A percentile compares a stretch with the other conserved stretches of the same genome.
These are phyloP conservation scores for Pardosa pseudoannulata DNA, from an alignment of 2,888 invertebrate genomes.

Conservation along the genomic window DNA sequence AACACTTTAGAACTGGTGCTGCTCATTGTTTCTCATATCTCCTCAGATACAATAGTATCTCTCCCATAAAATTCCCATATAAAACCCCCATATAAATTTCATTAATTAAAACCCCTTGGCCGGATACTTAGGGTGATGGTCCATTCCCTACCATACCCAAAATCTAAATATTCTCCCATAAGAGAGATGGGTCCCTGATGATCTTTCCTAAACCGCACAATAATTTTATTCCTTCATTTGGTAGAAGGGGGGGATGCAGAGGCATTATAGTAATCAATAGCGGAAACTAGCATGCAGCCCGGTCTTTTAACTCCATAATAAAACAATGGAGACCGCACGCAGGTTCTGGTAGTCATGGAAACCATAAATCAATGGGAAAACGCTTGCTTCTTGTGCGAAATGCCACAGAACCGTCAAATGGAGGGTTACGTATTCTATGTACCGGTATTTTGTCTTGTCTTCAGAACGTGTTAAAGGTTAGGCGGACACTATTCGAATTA, in stretches of 20 bases:
- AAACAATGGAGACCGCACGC: conserved; percentile 71
- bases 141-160: background rate
- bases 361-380: conserved; percentile 70
- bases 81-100: background rate
- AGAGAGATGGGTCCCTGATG: conserved; percentile 13
- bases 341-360: conserved; percentile 58
- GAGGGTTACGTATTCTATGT: conserved; percentile 49
- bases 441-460: conserved; percentile 71
- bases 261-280: conserved; percentile 70
- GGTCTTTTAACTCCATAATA: conserved; percentile 71
- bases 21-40: too few relatives aligned
- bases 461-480: conserved; percentile 17
- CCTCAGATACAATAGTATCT: too few relatives aligned
- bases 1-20: too few relatives aligned
- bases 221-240: conserved; percentile 53
- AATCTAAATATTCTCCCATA: conserved; percentile 1
- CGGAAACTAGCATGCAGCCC: conserved; percentile 65
- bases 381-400: conserved; percentile 60
- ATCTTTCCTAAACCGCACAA: conserved; percentile 26
- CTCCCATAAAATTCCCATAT: background rate
- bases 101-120: background rate
- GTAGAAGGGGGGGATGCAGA: conserved; percentile 12
- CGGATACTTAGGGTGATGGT: background rate
- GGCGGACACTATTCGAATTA: background rate
- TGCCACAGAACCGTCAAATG: conserved; percentile 69